phyloP scores from a whole-genome alignment of 2,797 vertebrate genomes.

The Falco novaeseelandiae region DNA sequence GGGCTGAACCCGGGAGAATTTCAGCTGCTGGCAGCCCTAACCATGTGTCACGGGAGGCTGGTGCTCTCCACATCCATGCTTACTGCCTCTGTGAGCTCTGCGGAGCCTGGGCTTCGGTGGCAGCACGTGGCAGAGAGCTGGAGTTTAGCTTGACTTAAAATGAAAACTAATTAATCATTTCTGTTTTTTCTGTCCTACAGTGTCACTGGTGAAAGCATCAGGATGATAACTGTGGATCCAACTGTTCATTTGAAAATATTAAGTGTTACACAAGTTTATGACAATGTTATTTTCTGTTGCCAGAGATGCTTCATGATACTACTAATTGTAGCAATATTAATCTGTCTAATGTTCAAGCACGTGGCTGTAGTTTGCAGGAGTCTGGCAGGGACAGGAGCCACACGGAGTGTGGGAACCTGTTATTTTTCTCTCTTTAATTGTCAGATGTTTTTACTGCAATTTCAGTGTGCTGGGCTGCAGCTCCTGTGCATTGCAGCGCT shows the following conservation, averaged over 20 bases:
- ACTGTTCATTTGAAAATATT: not conserved
- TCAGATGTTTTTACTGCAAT: not conserved
- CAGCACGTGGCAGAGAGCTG: not conserved
- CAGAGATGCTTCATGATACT: not conserved
- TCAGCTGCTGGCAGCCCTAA: not conserved
- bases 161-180: not conserved
- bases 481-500: not conserved
- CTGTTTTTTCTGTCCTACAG: not conserved
- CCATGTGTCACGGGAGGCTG: rapidly evolving
- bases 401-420: not conserved
- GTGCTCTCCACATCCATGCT: rapidly evolving
- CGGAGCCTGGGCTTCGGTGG: not conserved
- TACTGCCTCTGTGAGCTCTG: not conserved
- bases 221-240: not conserved
- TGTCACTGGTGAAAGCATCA: not conserved
- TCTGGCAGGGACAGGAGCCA: not conserved
- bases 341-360: not conserved
- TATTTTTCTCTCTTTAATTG: not conserved
- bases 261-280: slow-evolving; percentile 5
- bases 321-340: slow-evolving; percentile 36
- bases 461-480: rapidly evolving
- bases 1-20: not conserved
- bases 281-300: slow-evolving; percentile 13
- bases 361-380: not conserved
- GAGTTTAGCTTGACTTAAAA: not conserved